phyloP scores from a whole-genome alignment of 2,888 invertebrate genomes.

The Eueremaeus valkanovi region DNA sequence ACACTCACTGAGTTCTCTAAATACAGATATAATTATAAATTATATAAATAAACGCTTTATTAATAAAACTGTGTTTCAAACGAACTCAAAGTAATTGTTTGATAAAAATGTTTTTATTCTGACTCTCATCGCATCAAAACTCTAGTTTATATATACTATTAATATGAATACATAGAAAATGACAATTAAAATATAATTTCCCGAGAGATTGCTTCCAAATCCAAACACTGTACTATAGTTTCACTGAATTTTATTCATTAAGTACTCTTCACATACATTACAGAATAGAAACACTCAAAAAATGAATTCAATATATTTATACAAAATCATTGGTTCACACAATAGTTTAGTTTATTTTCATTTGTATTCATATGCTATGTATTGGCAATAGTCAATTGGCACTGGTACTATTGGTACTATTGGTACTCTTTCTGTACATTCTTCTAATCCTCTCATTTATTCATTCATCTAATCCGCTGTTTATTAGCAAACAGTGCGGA shows the following conservation, averaged over 20 bases:
- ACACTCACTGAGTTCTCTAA: too few species aligned
- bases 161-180: slow-evolving; percentile 9
- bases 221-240: background rate
- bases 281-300: slow-evolving; percentile 1
- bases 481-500: slow-evolving; percentile 1
- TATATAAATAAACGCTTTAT: too few species aligned
- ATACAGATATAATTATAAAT: background rate
- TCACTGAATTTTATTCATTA: slow-evolving; percentile 1
- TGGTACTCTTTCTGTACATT: background rate
- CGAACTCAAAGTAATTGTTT: background rate
- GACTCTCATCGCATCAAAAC: background rate
- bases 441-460: too few species aligned
- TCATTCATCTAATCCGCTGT: background rate
- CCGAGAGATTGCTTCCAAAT: background rate
- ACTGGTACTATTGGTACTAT: background rate
- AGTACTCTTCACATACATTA: background rate
- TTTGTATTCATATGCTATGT: background rate
- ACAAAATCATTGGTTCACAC: slow-evolving; percentile 6
- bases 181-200: slow-evolving; percentile 10
- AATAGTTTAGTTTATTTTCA: background rate
- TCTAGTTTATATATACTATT: background rate
- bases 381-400: too few species aligned
- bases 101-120: background rate
- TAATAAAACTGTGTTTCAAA: background rate
- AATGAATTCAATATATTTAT: slow-evolving; percentile 21